phyloP scores from a whole-genome alignment of 2,113 vertebrate species.

The Tragulus kanchil region DNA sequence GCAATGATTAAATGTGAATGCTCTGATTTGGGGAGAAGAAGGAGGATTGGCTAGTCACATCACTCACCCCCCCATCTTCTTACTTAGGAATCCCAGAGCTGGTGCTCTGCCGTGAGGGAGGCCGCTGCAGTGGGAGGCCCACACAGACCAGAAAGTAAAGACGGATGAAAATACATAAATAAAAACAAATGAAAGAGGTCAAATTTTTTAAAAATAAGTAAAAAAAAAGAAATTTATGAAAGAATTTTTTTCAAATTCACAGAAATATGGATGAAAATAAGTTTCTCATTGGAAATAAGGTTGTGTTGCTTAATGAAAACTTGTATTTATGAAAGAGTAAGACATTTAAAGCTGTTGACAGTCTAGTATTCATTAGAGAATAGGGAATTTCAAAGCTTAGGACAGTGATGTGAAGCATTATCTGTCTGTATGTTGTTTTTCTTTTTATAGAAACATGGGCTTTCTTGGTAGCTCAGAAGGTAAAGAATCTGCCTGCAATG shows the following conservation, averaged over 20 bases:
- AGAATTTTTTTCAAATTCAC: constrained; percentile 11
- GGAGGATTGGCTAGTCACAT: background rate
- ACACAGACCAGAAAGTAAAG: too few species aligned
- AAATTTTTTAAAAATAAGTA: too few species aligned
- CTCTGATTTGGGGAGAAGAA: background rate
- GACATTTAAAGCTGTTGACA: background rate
- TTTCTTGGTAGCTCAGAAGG: too few species aligned
- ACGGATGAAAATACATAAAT: too few species aligned
- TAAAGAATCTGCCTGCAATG: too few species aligned
- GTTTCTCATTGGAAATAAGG: background rate
- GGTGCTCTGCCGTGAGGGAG: too few species aligned
- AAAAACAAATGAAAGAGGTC: too few species aligned
- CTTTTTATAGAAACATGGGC: too few species aligned
- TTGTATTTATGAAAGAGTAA: background rate
- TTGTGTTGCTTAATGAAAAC: background rate
- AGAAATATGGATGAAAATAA: background rate
- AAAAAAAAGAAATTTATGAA: background rate
- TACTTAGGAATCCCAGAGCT: too few species aligned
- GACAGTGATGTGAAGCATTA: accelerated
- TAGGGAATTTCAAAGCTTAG: background rate
- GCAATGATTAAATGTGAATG: background rate
- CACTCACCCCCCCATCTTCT: too few species aligned
- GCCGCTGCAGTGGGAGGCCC: too few species aligned
- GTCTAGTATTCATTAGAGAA: background rate
- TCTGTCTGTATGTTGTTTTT: background rate